These are phyloP conservation scores for Diadumene lineata DNA, from an alignment of 92 coral and sea anemone genomes.

Conservation along the genomic window DNA sequence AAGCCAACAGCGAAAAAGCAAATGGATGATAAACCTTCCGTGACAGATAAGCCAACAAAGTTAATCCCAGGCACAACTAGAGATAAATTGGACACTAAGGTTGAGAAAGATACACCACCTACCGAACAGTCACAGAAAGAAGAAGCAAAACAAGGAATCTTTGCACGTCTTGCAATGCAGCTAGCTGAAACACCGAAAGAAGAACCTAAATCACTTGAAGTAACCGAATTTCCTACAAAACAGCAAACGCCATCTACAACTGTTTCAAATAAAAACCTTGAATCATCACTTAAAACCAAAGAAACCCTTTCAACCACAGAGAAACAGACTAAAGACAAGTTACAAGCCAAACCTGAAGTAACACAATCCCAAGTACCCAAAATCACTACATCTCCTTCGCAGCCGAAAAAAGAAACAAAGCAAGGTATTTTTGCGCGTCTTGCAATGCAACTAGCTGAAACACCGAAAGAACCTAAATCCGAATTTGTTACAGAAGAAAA, in stretches of 20 bases:
- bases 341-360: too few relatives aligned
- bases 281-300: too few relatives aligned
- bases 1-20: neutral
- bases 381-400: too few relatives aligned
- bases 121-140: neutral
- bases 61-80: neutral
- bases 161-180: conserved; percentile 1
- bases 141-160: conserved; percentile 6
- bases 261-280: too few relatives aligned
- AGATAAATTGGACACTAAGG: neutral
- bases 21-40: neutral
- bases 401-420: too few relatives aligned
- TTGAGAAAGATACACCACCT: neutral
- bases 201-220: too few relatives aligned
- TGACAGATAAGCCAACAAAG: neutral
- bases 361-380: too few relatives aligned
- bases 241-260: too few relatives aligned
- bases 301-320: too few relatives aligned
- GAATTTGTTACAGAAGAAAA: too few relatives aligned
- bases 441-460: neutral
- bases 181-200: conserved; percentile 3
- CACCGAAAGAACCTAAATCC: too few relatives aligned
- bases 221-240: too few relatives aligned
- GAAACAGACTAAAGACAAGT: neutral
- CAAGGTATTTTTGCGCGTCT: neutral